Base-by-base conservation (phyloP, 2,888 invertebrate genomes). In the Drosophila siamana region DNA sequence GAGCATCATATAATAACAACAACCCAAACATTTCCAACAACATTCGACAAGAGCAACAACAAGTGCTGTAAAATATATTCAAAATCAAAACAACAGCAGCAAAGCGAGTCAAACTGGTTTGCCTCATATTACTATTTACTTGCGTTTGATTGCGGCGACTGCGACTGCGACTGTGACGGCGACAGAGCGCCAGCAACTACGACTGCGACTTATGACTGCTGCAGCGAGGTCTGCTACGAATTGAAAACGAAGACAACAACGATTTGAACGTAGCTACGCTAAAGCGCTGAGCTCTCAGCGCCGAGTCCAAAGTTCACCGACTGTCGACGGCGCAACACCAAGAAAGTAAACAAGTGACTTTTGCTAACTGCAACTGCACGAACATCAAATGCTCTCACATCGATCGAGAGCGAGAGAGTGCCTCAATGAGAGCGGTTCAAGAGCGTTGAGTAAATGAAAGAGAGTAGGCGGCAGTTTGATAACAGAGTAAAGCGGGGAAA, bases 101-200 rank as follows among this genome's bases (percentile, higher is more conserved):
- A n/a, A 55, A 43, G 41, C 66, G 26, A 71, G 70, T 55, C 52
- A 69, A 86, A 83, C 82, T 51, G 82, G 82, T 83, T 83, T 80
- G 69, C 46, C 50, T 69, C 41, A 40, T 19, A 50, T 78, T 69
- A 74, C 52, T 51, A 62, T 81, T 62, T 66, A 59, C 19, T 19
- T 19, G 19, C 3, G 19, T 56, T 51, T 50, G 52, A 56, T 26
- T 46, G 55, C 26, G 54, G 63, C 38, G 19, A 28, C 44, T 16
- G 65, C 50, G 19, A 16, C 52, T 9, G 22, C 46, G 33, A 40
- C 30, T 15, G 43, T 13, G 36, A 19, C 28, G 5, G 41, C 41
- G 1, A 19, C 61, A 22, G 51, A 2, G 36, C 36, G 36, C 6
- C 36, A 33, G 56, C 22, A 3, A 19, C 19, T 57, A 51, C 9